Conservation (phyloP, 2,888 invertebrate genomes). For the Erpobdella octoculata region DNA sequence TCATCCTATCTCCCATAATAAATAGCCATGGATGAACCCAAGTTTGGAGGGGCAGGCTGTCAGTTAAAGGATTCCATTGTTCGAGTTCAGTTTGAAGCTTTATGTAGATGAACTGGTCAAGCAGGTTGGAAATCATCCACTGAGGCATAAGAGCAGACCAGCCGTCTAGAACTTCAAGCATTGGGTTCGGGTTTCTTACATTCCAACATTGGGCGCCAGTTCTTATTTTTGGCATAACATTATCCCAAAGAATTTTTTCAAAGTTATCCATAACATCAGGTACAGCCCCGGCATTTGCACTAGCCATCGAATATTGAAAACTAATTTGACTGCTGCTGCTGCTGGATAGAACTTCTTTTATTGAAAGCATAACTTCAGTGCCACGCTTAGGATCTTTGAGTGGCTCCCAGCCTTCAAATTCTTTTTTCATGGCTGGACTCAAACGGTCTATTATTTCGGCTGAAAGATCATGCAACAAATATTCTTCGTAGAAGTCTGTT, state of each 20-base stretch:
- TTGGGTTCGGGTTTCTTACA: conserved; percentile 68
- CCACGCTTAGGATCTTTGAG: conserved; percentile 56
- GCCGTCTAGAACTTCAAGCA: conserved; percentile 69
- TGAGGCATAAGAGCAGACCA: conserved; percentile 74
- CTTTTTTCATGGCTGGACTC: conserved; percentile 60
- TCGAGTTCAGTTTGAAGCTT: conserved; percentile 63
- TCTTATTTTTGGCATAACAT: conserved; percentile 76
- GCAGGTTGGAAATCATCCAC: conserved; percentile 74
- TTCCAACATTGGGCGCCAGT: conserved; percentile 62
- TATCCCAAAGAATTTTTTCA: conserved; percentile 77
- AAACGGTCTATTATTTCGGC: conserved; percentile 76
- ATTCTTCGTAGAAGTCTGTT: conserved; percentile 55
- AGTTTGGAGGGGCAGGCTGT: conserved; percentile 85
- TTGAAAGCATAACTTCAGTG: conserved; percentile 50
- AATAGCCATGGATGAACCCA: conserved; percentile 97
- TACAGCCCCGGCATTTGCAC: conserved; percentile 37
- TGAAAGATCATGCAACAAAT: conserved; percentile 73
- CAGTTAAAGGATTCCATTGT: conserved; percentile 85
- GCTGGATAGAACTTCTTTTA: conserved; percentile 52
- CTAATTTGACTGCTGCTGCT: conserved; percentile 27
- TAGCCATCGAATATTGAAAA: conserved; percentile 37
- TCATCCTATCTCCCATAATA: conserved; percentile 57
- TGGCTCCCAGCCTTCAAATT: conserved; percentile 66
- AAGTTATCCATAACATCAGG: conserved; percentile 59
- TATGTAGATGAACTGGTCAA: conserved; percentile 75